Evolutionary conservation across 2,888 invertebrate genomes (phyloP), one percentile per base, ranked within the genome.

Genomic region (Linnaemya tessellans): DNA sequence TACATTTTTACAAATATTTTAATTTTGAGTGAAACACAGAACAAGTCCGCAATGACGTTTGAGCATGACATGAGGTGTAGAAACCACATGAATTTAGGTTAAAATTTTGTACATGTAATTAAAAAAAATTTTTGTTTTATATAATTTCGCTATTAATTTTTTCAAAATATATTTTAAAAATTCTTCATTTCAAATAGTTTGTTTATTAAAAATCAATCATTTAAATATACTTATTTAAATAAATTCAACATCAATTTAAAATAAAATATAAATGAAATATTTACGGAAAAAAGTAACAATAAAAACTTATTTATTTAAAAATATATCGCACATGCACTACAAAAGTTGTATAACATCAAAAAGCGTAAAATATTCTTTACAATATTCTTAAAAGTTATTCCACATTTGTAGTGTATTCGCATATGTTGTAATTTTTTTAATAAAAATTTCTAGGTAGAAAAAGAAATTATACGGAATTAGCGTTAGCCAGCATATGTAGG

Each of bases 91-190:
- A 41, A 3, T 75, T 51, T 75, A 41, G 60, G 54, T 8, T 65
- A 65, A 43, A 43, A 65, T 75, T 75, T 65, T 54, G 43, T 49
- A 43, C 41, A 41, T 75, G 25, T 35, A 75, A 30, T 38, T 56
- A 65, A 41, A 38, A 1, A 62, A 74, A 54, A 9, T 7, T 35
- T 18, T 68, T 68, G 30, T 68, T 22, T 54, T 54, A 5, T 60
- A 30, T 30, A 60, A 60, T n/a, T 30, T 60, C 35, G 30, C 30
- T 35, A 35, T 35, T 15, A 56, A 54, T n/a, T 11, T 56, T 25
- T 25, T 30, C 30, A 41, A n/a, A n/a, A 30, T 49, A n/a, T 20
- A 1, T 68, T 49, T 65, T 60, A 35, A 20, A 3, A 22, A n/a
- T 43, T 65, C 9, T 25, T 13, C 0, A 56, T 25, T 56, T 15